Percentiles rank a stretch among this genome's conserved stretches.
These are phyloP conservation scores for Osmerus eperlanus DNA, from an alignment of 2,113 vertebrate genomes.

Conservation along the genomic window DNA sequence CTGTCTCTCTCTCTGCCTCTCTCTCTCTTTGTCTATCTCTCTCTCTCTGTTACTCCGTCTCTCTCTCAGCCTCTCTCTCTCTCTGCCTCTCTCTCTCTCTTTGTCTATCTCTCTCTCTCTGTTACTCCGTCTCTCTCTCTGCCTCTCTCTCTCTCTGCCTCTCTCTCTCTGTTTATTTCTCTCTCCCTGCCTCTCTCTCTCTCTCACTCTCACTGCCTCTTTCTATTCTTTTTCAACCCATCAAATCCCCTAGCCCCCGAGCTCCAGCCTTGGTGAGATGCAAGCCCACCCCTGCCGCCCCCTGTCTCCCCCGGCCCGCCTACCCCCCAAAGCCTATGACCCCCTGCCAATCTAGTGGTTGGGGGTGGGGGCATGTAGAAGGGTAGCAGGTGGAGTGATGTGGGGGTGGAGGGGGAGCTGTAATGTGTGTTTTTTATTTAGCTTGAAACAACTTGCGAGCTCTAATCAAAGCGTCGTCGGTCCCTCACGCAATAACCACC, in stretches of 20 bases:
- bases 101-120: no score
- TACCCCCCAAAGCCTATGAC: conserved; percentile 12
- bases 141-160: no score
- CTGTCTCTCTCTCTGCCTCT: no score
- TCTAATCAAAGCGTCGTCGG: conserved; percentile 49
- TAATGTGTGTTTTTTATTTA: conserved; percentile 26
- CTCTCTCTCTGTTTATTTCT: no score
- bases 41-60: neutral
- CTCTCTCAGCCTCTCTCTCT: neutral
- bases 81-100: no score
- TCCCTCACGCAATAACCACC: neutral
- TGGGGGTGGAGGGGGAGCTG: conserved; percentile 18
- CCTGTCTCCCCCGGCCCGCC: neutral
- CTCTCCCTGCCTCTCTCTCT: no score
- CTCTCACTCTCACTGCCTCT: conserved; percentile 21
- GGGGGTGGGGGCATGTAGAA: conserved; percentile 38
- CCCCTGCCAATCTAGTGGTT: neutral
- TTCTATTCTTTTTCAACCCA: neutral
- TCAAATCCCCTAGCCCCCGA: conserved; percentile 48
- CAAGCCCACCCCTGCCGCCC: neutral
- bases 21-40: neutral
- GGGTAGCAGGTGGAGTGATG: conserved; percentile 54
- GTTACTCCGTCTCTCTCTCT: no score
- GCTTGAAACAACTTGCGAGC: conserved; percentile 44
- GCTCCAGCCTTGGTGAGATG: no score